A percentile compares a stretch with the other conserved stretches of the same genome.
Conservation (phyloP, 2,113 vertebrate genomes). For the Furnarius figulus region DNA sequence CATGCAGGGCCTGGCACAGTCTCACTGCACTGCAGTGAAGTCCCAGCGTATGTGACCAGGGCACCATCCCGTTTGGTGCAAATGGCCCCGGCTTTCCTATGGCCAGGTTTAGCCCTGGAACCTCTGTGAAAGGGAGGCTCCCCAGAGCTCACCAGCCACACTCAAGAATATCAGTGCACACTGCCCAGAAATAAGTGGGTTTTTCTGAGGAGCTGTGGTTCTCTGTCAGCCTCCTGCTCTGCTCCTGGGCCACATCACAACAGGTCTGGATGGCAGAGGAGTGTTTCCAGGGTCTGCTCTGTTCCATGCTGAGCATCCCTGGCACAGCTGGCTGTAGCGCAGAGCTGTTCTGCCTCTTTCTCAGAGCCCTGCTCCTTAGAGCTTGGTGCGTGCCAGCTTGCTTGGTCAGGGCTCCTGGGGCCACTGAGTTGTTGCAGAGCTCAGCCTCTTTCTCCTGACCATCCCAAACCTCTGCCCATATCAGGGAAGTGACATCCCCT, state of each 20-base stretch:
- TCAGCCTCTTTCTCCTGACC: not conserved
- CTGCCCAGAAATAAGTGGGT: not conserved
- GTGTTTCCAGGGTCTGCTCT: not conserved
- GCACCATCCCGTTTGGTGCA: accelerated
- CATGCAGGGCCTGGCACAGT: not conserved
- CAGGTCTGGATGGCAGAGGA: not conserved
- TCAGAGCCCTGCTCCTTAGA: not conserved
- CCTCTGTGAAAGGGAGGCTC: not conserved
- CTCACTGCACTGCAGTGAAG: accelerated
- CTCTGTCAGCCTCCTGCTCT: not conserved
- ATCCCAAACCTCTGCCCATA: not conserved
- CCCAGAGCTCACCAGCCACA: accelerated
- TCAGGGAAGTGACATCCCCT: not conserved
- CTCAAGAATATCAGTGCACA: accelerated
- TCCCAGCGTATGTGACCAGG: accelerated
- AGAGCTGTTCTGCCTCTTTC: not conserved
- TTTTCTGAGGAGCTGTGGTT: not conserved
- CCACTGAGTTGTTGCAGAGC: not conserved
- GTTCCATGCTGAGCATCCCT: accelerated
- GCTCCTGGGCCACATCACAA: not conserved
- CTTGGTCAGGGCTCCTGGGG: not conserved
- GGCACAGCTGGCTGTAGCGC: accelerated
- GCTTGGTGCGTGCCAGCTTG: not conserved
- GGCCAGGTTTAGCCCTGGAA: not conserved
- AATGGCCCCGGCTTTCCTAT: accelerated